These are phyloP conservation scores for Hormaphis cornu DNA, from an alignment of 1,140 invertebrate genomes.

Conservation along the genomic window DNA sequence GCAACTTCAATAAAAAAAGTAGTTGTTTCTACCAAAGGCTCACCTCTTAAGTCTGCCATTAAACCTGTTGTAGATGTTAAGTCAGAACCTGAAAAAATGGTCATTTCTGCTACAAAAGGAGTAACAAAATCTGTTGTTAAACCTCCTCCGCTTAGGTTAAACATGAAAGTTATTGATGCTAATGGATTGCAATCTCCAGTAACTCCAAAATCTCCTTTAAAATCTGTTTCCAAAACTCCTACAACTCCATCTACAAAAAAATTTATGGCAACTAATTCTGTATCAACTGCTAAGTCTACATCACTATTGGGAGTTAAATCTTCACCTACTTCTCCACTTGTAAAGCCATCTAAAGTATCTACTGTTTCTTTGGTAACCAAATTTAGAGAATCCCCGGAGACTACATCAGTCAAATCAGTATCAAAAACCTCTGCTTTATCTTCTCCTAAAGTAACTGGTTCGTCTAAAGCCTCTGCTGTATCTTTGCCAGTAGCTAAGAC, in stretches of 20 bases:
- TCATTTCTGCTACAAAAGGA: neutral
- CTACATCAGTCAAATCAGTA: neutral
- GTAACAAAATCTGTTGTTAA: neutral
- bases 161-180: neutral
- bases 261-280: neutral
- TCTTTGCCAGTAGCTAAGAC: neutral
- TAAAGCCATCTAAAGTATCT: neutral
- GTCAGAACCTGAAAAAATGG: neutral
- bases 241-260: neutral
- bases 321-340: neutral
- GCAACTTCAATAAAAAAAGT: neutral
- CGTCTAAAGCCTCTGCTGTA: neutral
- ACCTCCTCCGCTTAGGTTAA: slow-evolving; percentile 2
- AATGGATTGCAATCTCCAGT: slow-evolving; percentile 1
- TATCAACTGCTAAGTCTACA: neutral
- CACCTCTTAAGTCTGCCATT: neutral
- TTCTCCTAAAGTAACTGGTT: neutral
- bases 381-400: too few species aligned
- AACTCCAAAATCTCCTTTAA: neutral
- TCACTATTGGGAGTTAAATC: neutral
- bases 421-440: neutral
- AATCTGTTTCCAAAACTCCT: neutral
- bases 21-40: neutral
- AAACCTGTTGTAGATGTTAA: slow-evolving; percentile 2
- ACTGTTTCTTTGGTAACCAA: neutral